Conservation (phyloP, 2,113 vertebrate genomes). For the Trachemys scripta region DNA sequence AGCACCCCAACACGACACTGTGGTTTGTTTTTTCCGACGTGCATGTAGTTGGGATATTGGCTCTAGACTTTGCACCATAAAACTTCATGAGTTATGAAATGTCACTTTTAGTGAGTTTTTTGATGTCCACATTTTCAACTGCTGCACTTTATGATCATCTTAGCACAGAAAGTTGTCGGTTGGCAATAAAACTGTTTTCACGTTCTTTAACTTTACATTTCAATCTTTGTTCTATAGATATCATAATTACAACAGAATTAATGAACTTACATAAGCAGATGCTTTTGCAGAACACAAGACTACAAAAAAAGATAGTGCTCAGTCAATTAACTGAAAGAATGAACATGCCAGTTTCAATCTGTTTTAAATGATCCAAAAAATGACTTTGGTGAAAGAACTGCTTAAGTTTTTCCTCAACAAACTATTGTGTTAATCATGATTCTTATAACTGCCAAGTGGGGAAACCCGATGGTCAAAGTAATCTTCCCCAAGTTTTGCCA, state of each 20-base stretch:
- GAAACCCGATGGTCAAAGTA: neutral
- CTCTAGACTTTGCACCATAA: neutral
- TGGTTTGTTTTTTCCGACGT: neutral
- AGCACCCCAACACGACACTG: neutral
- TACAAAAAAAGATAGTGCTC: neutral
- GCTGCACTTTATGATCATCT: neutral
- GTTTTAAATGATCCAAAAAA: neutral
- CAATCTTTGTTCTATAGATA: neutral
- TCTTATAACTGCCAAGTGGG: neutral
- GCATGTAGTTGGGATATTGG: neutral
- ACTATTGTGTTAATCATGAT: neutral
- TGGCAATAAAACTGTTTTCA: neutral
- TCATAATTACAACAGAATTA: neutral
- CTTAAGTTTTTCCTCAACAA: neutral
- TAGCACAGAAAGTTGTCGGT: neutral
- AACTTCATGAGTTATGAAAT: neutral
- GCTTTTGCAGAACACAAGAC: neutral
- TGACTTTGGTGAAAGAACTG: neutral
- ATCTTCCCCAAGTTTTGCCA: neutral
- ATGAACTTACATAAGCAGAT: neutral
- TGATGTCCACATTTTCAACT: neutral
- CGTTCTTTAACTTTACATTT: neutral
- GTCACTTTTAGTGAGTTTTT: neutral
- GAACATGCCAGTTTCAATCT: neutral
- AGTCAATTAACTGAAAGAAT: neutral